phyloP scores from a whole-genome alignment of 2,113 vertebrate genomes.

The Pleuronectes platessa region DNA sequence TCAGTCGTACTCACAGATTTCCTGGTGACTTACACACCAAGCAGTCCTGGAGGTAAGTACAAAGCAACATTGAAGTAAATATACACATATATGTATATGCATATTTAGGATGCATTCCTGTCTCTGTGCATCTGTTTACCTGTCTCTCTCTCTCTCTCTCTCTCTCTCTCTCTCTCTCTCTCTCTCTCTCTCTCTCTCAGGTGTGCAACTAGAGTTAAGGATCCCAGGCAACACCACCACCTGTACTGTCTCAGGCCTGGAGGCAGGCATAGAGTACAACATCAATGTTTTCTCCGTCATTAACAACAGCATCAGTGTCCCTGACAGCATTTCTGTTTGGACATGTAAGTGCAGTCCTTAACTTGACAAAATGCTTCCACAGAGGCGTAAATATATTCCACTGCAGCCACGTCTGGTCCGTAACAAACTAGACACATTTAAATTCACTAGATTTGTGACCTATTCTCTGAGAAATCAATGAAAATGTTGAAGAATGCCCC shows the following conservation, averaged over 20 bases:
- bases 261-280: constrained; percentile 93
- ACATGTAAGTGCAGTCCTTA: constrained; percentile 88
- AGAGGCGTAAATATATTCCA: not conserved
- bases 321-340: constrained; percentile 86
- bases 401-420: too few relatives aligned
- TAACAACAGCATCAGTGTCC: constrained; percentile 88
- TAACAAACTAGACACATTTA: too few relatives aligned
- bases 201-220: constrained; percentile 88
- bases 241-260: constrained; percentile 88
- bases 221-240: constrained; percentile 89
- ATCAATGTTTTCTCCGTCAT: constrained; percentile 93
- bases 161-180: constrained; percentile 35
- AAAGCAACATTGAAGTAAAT: not conserved
- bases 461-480: too few relatives aligned
- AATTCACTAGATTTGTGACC: too few relatives aligned
- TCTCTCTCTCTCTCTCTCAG: constrained; percentile 48
- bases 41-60: constrained; percentile 79
- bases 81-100: too few relatives aligned
- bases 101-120: not conserved
- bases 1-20: constrained; percentile 89
- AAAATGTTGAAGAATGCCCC: too few relatives aligned
- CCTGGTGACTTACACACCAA: constrained; percentile 90
- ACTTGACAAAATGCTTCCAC: not conserved
- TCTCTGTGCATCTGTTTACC: constrained; percentile 12
- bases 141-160: constrained; percentile 33